A percentile compares a stretch with the other conserved stretches of the same genome.
Evolutionary conservation across 2,888 invertebrate species (phyloP).

Genomic region (Pocota personata): DNA sequence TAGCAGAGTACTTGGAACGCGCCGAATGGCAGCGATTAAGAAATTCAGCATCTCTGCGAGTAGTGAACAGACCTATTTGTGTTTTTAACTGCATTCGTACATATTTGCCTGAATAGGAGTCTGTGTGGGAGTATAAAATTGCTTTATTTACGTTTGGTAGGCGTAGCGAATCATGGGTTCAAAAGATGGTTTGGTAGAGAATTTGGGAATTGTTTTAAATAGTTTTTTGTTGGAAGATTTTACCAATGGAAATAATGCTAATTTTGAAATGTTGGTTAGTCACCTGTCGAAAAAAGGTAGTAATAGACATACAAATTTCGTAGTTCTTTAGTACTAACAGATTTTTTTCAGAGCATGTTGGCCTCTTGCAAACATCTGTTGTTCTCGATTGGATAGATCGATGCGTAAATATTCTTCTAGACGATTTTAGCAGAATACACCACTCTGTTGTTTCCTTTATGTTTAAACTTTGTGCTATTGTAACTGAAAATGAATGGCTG

Average conservation of each 20-base stretch:
- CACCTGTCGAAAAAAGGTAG: constrained; percentile 84
- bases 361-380: constrained; percentile 80
- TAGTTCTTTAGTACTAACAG: constrained; percentile 78
- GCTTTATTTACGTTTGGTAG: no score
- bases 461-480: constrained; percentile 85
- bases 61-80: no score
- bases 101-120: no score
- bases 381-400: constrained; percentile 83
- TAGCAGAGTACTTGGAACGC: no score
- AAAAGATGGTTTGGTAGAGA: constrained; percentile 10
- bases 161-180: background rate
- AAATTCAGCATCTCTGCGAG: no score
- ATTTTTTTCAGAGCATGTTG: constrained; percentile 79
- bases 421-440: constrained; percentile 80
- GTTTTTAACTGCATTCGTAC: no score
- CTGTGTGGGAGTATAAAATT: no score
- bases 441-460: constrained; percentile 85
- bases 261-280: constrained; percentile 86
- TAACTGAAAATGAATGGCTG: constrained; percentile 85
- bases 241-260: constrained; percentile 84
- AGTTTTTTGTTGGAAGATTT: constrained; percentile 78
- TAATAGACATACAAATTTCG: constrained; percentile 79
- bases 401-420: constrained; percentile 81
- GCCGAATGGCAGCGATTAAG: no score
- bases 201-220: constrained; percentile 76